Base-by-base conservation (phyloP, 2,113 vertebrate species). In the Scopus umbretta region DNA sequence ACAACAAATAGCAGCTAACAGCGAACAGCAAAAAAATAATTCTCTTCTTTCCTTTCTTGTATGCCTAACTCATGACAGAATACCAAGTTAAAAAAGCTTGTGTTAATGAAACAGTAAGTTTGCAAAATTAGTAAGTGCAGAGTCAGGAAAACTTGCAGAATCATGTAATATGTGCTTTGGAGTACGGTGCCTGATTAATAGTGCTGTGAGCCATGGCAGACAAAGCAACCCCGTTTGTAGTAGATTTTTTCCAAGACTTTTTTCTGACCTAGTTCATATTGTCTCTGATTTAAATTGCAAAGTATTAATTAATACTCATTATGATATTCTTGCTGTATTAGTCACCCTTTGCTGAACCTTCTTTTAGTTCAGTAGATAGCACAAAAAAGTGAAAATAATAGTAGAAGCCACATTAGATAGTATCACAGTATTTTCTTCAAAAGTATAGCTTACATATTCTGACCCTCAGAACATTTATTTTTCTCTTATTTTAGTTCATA, bases 271-370 rank as follows among this genome's bases (percentile, higher is more conserved):
- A 49, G 67, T 92, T 92, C 80, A 81, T 59, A 89, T 49, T 71
- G 56, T 81, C 68, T 74, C 68, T 38, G 32, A 94, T 94, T 92
- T 94, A 87, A 94, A 91, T 89, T 80, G 65, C 56, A 89, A 88
- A 94, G 47, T 80, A 81, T 89, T 90, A 94, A 92, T 88, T 96
- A 93, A 80, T 80, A 75, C 68, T 84, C 65, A 87, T 71, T 91
- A 84, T 56, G 91, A 63, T 89, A 82, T 84, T 79, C 80, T 82
- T 75, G 87, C 10, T 29, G 68, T 68, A 81, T 92, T 87, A 95
- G 91, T 92, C 91, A 96, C 32, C 73, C 61, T 92, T 92, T 87
- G 52, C 80, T 92, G 84, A 96, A 92, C 88, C 76, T 74, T 71
- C 53, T 58, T 92, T 91, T 79, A 81, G 40, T 66, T 93, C 73